Evolutionary conservation across 2,113 vertebrate species (phyloP), one percentile per base, ranked within the genome.

Genomic region (Rattus rattus): DNA sequence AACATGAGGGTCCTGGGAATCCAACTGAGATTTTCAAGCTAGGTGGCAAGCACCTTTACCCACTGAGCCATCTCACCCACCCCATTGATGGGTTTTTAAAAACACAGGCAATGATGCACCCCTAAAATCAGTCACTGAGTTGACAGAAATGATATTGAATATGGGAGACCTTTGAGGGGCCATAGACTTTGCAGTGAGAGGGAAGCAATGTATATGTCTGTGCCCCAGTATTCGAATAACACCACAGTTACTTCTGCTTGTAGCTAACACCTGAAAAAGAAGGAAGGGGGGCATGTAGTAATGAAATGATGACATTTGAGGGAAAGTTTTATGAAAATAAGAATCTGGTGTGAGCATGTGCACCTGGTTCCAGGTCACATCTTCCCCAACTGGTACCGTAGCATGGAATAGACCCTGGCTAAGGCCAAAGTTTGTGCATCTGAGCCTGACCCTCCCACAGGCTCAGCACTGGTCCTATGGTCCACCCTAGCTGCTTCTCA

Each of bases 381-480:
- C 39, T 67, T 4, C 89, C 69, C 67, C 19, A 1, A 5, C 20
- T 10, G 9, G 36, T n/a, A n/a, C 19, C 69, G n/a, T n/a, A 72
- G 69, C 10, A 1, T 26, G 19, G 17, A 28, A 26, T 13, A 0
- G 4, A 7, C 70, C 52, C 26, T 26, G 2, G 30, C 7, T 0
- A 16, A 22, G 63, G 79, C 52, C 17, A 19, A 81, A 81, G 28
- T n/a, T 59, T 59, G 3, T 59, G 30, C 7, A 7, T 30, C 73
- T 14, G 14, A 73, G n/a, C 39, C 36, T 17, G 61, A 30, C 13
- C 77, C 17, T 26, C 67, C 24, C 36, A 9, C 0, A 10, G 54
- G 47, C 0, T 5, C 28, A 0, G 56, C 33, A 1, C 1, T n/a
- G 5, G 5, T 17, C 24, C 24, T n/a, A n/a, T 6, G 75, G 19